Percentiles rank a stretch among this genome's conserved stretches.
Conservation (phyloP, 2,888 invertebrate genomes). For the Flabesymbios commensalis region DNA sequence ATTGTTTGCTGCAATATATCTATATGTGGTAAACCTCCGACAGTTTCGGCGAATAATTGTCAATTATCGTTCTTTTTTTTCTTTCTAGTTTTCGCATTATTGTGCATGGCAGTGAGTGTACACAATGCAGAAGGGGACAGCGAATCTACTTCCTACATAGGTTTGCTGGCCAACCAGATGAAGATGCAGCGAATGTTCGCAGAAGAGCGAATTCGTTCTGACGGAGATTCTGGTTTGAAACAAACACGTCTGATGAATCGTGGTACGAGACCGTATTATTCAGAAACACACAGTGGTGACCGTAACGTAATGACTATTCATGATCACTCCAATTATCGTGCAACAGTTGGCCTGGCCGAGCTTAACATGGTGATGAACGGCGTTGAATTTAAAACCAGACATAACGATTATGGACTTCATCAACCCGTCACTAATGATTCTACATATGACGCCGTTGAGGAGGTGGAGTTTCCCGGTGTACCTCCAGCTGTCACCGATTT, state of each 20-base stretch:
- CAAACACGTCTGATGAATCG: background rate
- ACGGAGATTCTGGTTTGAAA: conserved; percentile 27
- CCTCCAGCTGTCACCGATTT: conserved; percentile 28
- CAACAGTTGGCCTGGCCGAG: conserved; percentile 42
- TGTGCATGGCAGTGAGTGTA: too few species aligned
- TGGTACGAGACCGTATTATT: conserved; percentile 37
- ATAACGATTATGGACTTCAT: conserved; percentile 46
- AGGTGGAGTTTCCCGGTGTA: too few species aligned
- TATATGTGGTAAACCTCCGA: too few species aligned
- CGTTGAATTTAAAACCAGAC: conserved; percentile 48
- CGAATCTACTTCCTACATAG: too few species aligned
- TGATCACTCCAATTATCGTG: conserved; percentile 46
- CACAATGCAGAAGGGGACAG: too few species aligned
- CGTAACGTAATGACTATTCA: conserved; percentile 40
- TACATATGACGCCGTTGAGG: conserved; percentile 37
- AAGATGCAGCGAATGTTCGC: conserved; percentile 18
- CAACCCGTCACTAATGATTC: conserved; percentile 27
- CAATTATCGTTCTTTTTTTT: too few species aligned
- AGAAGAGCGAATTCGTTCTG: conserved; percentile 19
- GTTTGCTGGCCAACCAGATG: conserved; percentile 8
- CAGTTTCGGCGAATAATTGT: too few species aligned
- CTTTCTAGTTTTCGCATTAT: too few species aligned
- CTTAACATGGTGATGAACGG: conserved; percentile 44
- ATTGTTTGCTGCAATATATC: too few species aligned
- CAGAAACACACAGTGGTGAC: conserved; percentile 24